phyloP scores from a whole-genome alignment of 1,140 invertebrate genomes.

The Penaeus chinensis region DNA sequence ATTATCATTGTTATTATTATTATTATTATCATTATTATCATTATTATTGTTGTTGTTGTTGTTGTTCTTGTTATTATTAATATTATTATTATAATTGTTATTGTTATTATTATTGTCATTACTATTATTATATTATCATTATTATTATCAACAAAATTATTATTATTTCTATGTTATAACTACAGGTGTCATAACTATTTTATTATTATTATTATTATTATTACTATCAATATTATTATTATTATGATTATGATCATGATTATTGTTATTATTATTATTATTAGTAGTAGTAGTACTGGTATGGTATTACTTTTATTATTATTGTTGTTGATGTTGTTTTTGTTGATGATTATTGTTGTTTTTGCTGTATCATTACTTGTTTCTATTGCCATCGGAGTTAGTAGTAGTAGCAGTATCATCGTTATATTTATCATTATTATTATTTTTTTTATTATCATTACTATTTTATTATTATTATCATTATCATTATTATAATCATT shows the following conservation, averaged over 20 bases:
- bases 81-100: constrained; percentile 2
- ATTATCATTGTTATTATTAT: constrained; percentile 8
- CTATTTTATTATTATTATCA: too few relatives aligned
- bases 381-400: too few relatives aligned
- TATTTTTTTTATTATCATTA: too few relatives aligned
- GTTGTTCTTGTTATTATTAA: constrained; percentile 4
- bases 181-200: too few relatives aligned
- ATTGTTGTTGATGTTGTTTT: not conserved
- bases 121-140: constrained; percentile 10
- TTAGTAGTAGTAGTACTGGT: not conserved
- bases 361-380: not conserved
- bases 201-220: constrained; percentile 26
- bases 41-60: constrained; percentile 4
- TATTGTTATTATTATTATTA: constrained; percentile 21
- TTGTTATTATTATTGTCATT: constrained; percentile 8
- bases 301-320: not conserved
- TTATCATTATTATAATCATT: too few relatives aligned
- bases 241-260: constrained; percentile 2
- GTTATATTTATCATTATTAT: too few relatives aligned
- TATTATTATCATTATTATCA: constrained; percentile 12
- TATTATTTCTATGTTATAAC: too few relatives aligned
- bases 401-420: too few relatives aligned
- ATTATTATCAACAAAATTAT: constrained; percentile 7
- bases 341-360: not conserved
- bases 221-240: constrained; percentile 12